Percentiles rank a stretch among this genome's conserved stretches.
Evolutionary conservation across 2,113 vertebrate species (phyloP).

Genomic region (Xenopus tropicalis): DNA sequence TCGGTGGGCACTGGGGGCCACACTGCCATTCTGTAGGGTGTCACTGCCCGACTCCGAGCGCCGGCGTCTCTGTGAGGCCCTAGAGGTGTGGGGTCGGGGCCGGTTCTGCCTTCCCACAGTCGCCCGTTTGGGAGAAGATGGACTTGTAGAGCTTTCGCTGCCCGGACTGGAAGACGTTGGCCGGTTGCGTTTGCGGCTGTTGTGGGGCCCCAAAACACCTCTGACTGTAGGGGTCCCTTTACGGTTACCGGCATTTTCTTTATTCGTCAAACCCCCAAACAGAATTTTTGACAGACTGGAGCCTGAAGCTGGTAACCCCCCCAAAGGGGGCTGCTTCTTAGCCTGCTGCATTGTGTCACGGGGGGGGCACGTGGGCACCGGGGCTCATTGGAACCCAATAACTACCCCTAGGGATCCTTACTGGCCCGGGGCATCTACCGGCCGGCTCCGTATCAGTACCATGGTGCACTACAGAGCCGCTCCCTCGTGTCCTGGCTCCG

Average conservation of each 20-base stretch:
- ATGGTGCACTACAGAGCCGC: background rate
- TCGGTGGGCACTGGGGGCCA: slow-evolving; percentile 41
- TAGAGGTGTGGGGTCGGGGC: slow-evolving; percentile 30
- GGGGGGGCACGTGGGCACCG: too few species aligned
- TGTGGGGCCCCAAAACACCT: slow-evolving; percentile 22
- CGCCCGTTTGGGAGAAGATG: slow-evolving; percentile 15
- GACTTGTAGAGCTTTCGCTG: background rate
- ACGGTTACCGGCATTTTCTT: background rate
- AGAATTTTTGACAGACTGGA: slow-evolving; percentile 15
- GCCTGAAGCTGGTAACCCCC: background rate
- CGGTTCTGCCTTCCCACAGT: background rate
- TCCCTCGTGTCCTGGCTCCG: too few species aligned
- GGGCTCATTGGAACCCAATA: too few species aligned
- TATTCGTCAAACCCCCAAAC: slow-evolving; percentile 8
- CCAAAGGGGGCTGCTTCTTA: background rate
- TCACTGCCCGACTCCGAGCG: background rate
- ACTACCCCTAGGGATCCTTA: too few species aligned
- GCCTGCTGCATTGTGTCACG: background rate
- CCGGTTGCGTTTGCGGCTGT: slow-evolving; percentile 29
- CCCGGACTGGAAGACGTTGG: slow-evolving; percentile 28
- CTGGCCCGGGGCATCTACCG: too few species aligned
- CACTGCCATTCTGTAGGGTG: background rate
- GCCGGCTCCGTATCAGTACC: background rate
- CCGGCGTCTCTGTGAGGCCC: slow-evolving; percentile 8
- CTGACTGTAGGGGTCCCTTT: background rate